These are phyloP conservation scores for Psilopsiagon aymara DNA, from an alignment of 2,113 vertebrate genomes.

Conservation along the genomic window DNA sequence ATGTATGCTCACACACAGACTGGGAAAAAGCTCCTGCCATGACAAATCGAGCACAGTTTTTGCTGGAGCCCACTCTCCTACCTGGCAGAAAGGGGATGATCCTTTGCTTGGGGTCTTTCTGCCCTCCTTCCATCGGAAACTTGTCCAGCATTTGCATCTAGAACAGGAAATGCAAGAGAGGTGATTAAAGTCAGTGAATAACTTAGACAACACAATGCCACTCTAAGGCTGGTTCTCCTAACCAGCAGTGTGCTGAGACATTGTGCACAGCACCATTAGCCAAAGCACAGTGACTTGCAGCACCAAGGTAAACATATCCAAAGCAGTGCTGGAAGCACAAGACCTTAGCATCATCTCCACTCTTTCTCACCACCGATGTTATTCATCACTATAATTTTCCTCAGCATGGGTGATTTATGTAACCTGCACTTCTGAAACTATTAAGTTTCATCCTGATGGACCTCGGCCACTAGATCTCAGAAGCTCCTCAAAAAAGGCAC, in stretches of 20 bases:
- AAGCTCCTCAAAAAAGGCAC: background rate
- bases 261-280: background rate
- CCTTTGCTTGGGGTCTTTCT: slow-evolving; percentile 97
- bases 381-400: background rate
- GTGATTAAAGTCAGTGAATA: background rate
- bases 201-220: background rate
- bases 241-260: background rate
- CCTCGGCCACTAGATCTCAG: background rate
- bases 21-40: background rate
- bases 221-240: background rate
- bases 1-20: background rate
- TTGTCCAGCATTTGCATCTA: slow-evolving; percentile 99
- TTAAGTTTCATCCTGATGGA: background rate
- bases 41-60: background rate
- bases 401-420: background rate
- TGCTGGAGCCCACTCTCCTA: slow-evolving; percentile 50
- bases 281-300: background rate
- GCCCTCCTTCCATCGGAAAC: slow-evolving; percentile 97
- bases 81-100: slow-evolving; percentile 98
- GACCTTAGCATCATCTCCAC: background rate
- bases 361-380: background rate
- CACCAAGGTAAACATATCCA: background rate
- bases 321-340: background rate
- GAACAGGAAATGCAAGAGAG: slow-evolving; percentile 16
- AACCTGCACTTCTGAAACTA: background rate